These are phyloP conservation scores for Pelodytes ibericus DNA, from an alignment of 2,797 vertebrate genomes.

Conservation along the genomic window DNA sequence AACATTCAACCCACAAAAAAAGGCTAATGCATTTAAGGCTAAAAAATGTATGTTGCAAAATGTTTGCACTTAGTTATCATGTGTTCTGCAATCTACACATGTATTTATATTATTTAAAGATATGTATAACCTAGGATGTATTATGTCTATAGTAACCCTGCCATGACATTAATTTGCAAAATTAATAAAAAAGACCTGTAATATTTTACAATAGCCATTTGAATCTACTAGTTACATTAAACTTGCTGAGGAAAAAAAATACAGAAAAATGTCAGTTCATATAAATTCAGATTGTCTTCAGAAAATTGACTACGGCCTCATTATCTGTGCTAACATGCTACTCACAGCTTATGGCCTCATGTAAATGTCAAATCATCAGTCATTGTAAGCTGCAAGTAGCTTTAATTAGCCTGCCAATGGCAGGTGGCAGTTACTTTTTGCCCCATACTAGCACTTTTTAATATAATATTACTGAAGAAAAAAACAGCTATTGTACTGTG, in stretches of 20 bases:
- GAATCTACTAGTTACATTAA: constrained; percentile 23
- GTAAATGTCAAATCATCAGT: constrained; percentile 48
- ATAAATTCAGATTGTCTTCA: constrained; percentile 40
- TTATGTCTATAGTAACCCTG: background rate
- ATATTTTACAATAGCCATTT: constrained; percentile 13
- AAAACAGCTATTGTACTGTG: background rate
- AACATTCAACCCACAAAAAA: too few relatives aligned
- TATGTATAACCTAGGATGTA: too few relatives aligned
- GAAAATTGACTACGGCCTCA: constrained; percentile 18
- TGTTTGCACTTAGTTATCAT: too few relatives aligned
- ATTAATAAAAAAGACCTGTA: constrained; percentile 7
- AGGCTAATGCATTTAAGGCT: too few relatives aligned
- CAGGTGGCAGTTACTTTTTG: constrained; percentile 24
- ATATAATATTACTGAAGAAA: constrained; percentile 26
- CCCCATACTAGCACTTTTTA: constrained; percentile 10
- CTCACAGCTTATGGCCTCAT: constrained; percentile 37
- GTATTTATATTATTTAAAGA: too few relatives aligned
- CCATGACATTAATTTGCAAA: background rate
- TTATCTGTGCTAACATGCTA: constrained; percentile 43
- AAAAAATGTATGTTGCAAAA: too few relatives aligned
- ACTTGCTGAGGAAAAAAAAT: constrained; percentile 27
- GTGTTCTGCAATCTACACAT: too few relatives aligned
- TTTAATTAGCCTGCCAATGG: constrained; percentile 39
- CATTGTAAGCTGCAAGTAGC: constrained; percentile 24
- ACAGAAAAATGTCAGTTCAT: constrained; percentile 42